These are phyloP conservation scores for Podarcis raffonei DNA, from an alignment of 2,113 vertebrate species.

Conservation along the genomic window DNA sequence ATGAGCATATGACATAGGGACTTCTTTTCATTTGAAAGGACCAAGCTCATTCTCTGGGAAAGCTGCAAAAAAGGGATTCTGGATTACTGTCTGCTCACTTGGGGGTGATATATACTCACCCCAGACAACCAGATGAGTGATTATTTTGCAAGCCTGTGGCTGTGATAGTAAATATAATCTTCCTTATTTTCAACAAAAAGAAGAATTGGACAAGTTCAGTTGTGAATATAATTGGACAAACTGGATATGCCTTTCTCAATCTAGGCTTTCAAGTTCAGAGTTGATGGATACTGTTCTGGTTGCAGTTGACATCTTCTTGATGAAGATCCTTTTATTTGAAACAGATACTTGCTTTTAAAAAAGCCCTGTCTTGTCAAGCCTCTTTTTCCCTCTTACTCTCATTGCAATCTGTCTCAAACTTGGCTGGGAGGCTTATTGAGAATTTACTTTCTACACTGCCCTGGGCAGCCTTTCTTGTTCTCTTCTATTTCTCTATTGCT, in stretches of 20 bases:
- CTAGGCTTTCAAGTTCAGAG: not conserved
- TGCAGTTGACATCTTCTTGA: slow-evolving; percentile 54
- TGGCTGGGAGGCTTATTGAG: not conserved
- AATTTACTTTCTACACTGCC: slow-evolving; percentile 8
- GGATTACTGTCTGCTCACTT: not conserved
- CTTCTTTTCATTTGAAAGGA: not conserved
- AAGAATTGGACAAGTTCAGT: slow-evolving; percentile 28
- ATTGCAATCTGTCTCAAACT: slow-evolving; percentile 35
- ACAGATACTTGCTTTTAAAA: not conserved
- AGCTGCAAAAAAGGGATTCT: not conserved
- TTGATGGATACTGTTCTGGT: slow-evolving; percentile 56
- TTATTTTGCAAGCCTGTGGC: not conserved
- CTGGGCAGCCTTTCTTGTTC: slow-evolving; percentile 16
- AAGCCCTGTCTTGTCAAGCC: slow-evolving; percentile 24
- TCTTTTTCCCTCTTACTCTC: slow-evolving; percentile 40
- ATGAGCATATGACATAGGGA: not conserved
- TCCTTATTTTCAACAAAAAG: slow-evolving; percentile 44
- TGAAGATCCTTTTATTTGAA: slow-evolving; percentile 55
- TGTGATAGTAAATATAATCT: slow-evolving; percentile 29
- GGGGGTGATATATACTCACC: not conserved
- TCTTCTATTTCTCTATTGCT: not conserved
- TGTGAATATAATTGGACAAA: slow-evolving; percentile 58
- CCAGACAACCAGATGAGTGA: slow-evolving; percentile 4
- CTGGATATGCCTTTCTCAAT: slow-evolving; percentile 40
- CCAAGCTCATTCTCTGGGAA: not conserved